phyloP scores from a whole-genome alignment of 2,888 invertebrate species.

The Odontothrips loti region DNA sequence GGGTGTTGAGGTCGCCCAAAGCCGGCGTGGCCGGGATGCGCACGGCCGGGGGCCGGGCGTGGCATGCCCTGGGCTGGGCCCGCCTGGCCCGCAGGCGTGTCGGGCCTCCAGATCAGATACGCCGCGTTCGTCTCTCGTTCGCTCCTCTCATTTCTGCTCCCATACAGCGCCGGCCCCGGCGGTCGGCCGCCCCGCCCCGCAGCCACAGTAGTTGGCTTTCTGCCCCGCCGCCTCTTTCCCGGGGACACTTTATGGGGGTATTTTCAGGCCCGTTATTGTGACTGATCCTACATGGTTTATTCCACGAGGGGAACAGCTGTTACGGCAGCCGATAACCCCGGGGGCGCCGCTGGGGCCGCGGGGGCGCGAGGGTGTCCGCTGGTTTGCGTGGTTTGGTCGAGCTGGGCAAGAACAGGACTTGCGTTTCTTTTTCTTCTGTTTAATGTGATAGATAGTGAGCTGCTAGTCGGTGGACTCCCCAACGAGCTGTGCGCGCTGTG shows the following conservation, averaged over 20 bases:
- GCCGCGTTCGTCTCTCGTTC: not conserved
- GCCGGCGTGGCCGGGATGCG: not conserved
- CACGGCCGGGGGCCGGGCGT: not conserved
- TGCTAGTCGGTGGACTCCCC: no score
- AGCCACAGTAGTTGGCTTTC: not conserved
- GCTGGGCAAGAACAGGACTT: no score
- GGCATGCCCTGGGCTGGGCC: no score
- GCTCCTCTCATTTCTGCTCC: not conserved
- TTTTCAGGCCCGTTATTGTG: constrained; percentile 3
- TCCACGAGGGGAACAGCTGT: constrained; percentile 19
- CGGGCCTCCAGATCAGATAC: constrained; percentile 10
- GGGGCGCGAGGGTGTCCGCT: no score
- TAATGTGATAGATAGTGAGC: no score
- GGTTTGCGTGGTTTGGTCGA: no score
- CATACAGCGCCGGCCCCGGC: no score
- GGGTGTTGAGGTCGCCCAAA: not conserved
- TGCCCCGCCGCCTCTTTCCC: not conserved
- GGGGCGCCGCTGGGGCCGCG: not conserved
- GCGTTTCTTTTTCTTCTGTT: no score
- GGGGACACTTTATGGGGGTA: not conserved
- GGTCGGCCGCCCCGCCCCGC: no score
- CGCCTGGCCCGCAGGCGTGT: not conserved
- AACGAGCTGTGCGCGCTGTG: no score
- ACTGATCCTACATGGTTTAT: constrained; percentile 24
- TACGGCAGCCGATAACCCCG: not conserved